Evolutionary conservation across 2,113 vertebrate species (phyloP), one percentile per base, ranked within the genome.

Genomic region (Eupsittula cactorum): DNA sequence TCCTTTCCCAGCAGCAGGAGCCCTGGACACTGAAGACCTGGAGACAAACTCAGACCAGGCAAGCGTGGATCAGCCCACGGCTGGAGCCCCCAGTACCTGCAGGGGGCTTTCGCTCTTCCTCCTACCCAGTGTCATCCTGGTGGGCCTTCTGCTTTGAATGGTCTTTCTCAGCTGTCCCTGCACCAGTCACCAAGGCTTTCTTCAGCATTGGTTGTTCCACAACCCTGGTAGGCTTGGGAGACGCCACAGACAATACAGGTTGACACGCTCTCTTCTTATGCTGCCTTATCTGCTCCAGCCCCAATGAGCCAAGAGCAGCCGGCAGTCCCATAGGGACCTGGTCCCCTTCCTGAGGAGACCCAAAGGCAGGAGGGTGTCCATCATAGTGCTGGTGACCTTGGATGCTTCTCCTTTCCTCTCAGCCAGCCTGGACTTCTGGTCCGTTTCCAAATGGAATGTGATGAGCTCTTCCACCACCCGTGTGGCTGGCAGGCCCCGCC

Each of bases 121-220:
- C 57, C 35, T 97, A 15, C 82, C 79, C 55, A 57, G 52, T 53
- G 42, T 69, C 86, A 44, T 80, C 85, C 60, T 96, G 69, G 7
- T 90, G 81, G 88, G 49, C 65, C 67, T 95, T 77, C 82, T 97
- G 76, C 91, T 95, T 41, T 97, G 92, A 97, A 74, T 15, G 29
- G 42, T 44, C 69, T 53, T 63, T 37, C 81, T 80, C 67, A 81
- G 73, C 90, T 82, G 46, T 46, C 67, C 31, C 88, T 75, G 86
- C 80, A 74, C 52, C 42, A 21, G 29, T 76, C 69, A 74, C 41
- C 88, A 90, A 90, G 86, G 75, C 81, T 75, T 94, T 41, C 73
- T 69, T 57, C 92, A 94, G 88, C 13, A 2, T 3, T 64, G 89
- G 86, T 73, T 84, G 69, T 82, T 90, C 81, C 70, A 53, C 78